These are phyloP conservation scores for Drosophila pectinifera DNA, from an alignment of 1,140 invertebrate genomes.

Conservation along the genomic window DNA sequence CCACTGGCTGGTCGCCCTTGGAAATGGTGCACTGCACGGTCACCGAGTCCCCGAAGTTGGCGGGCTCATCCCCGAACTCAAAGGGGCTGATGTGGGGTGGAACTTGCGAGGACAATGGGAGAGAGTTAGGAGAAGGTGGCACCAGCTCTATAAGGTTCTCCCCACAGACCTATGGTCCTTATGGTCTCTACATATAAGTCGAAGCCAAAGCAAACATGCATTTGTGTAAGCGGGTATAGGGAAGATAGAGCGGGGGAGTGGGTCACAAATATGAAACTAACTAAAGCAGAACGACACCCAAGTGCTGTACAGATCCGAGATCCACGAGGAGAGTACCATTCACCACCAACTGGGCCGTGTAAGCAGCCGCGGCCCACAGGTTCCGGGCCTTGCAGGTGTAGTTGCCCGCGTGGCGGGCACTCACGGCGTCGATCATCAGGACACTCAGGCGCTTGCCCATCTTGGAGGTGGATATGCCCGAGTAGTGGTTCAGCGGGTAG, in stretches of 20 bases:
- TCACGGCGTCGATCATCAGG: conserved; percentile 85
- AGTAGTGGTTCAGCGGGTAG: conserved; percentile 84
- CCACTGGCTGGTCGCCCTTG: conserved; percentile 89
- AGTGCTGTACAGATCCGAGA: conserved; percentile 54
- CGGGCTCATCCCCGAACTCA: conserved; percentile 88
- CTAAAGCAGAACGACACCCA: conserved; percentile 47
- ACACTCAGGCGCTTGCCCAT: conserved; percentile 87
- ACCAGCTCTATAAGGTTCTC: not conserved
- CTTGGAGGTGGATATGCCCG: conserved; percentile 86
- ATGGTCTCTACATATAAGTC: too few species aligned
- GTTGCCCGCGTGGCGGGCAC: conserved; percentile 87
- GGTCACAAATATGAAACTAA: conserved; percentile 31
- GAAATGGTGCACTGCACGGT: conserved; percentile 89
- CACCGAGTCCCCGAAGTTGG: conserved; percentile 90
- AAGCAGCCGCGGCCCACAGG: conserved; percentile 86
- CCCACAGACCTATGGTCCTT: not conserved
- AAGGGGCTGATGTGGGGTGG: conserved; percentile 89
- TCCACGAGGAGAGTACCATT: conserved; percentile 63
- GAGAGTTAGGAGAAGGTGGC: not conserved
- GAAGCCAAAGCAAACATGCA: conserved; percentile 66
- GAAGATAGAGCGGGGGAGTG: not conserved
- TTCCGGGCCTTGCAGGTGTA: conserved; percentile 90
- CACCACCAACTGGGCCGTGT: conserved; percentile 77
- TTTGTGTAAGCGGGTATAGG: conserved; percentile 17
- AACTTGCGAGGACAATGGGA: conserved; percentile 76